These are phyloP conservation scores for Oreochromis niloticus DNA, from an alignment of 2,113 vertebrate species.

Conservation along the genomic window DNA sequence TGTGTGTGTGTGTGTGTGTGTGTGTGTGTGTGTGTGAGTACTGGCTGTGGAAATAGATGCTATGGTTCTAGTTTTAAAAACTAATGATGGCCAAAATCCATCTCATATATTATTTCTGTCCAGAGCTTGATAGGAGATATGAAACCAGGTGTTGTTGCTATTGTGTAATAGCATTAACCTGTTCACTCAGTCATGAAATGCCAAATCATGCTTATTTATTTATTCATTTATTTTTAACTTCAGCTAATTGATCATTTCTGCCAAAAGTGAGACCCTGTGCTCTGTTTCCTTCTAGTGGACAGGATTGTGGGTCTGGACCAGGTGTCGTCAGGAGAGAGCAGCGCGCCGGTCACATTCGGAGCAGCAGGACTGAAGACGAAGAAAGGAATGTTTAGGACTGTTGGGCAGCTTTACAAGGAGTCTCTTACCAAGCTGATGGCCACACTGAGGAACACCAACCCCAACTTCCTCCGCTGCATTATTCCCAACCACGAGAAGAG, in stretches of 20 bases:
- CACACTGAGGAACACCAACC: constrained; percentile 88
- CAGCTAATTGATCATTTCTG: neutral
- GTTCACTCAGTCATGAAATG: neutral
- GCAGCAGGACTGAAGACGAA: constrained; percentile 78
- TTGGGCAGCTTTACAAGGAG: constrained; percentile 90
- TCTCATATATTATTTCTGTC: neutral
- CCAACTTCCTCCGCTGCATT: constrained; percentile 89
- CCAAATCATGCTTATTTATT: neutral
- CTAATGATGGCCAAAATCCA: neutral
- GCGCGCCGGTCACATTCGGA: constrained; percentile 73
- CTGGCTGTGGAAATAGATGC: neutral
- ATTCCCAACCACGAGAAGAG: constrained; percentile 89
- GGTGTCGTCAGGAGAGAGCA: constrained; percentile 77
- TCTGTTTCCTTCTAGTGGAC: constrained; percentile 74
- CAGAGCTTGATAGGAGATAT: constrained; percentile 1
- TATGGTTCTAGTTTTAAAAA: neutral
- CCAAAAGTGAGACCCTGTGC: neutral
- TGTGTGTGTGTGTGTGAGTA: neutral
- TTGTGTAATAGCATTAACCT: neutral
- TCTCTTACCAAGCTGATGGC: constrained; percentile 89
- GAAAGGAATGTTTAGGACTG: constrained; percentile 90
- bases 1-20: neutral
- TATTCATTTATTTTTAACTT: neutral
- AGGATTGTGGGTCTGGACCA: constrained; percentile 87
- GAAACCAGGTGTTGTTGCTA: neutral